A percentile compares a stretch with the other conserved stretches of the same genome.
Conservation (phyloP, 2,113 vertebrate genomes). For the Speoplatyrhinus poulsoni region DNA sequence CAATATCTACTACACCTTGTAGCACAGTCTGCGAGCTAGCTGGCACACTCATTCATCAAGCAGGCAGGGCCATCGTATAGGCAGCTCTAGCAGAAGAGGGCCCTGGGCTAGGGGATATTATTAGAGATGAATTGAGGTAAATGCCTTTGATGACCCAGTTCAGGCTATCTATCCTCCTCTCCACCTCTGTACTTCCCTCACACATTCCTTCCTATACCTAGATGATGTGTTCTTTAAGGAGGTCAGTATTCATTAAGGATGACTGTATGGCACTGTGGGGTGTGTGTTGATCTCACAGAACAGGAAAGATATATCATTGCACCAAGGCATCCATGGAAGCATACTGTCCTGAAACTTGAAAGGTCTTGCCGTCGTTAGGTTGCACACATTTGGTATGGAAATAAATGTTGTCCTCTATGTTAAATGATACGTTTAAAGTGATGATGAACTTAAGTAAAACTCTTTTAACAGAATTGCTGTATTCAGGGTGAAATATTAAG, state of each 20-base stretch:
- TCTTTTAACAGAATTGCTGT: too few relatives aligned
- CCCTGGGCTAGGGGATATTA: conserved; percentile 63
- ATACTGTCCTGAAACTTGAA: not conserved
- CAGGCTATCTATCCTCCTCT: conserved; percentile 50
- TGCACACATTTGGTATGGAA: too few relatives aligned
- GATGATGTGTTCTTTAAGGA: conserved; percentile 43
- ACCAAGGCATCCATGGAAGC: conserved; percentile 4
- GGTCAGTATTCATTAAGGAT: conserved; percentile 55
- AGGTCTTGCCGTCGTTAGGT: too few relatives aligned
- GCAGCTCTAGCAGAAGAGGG: conserved; percentile 55
- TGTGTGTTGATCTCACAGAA: conserved; percentile 25
- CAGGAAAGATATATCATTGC: conserved; percentile 2
- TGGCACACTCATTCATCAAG: conserved; percentile 70
- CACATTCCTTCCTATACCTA: conserved; percentile 51
- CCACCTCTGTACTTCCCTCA: conserved; percentile 42
- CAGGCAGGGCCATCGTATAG: conserved; percentile 56
- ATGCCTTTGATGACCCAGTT: conserved; percentile 72
- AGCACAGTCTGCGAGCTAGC: conserved; percentile 35
- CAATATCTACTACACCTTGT: conserved; percentile 46
- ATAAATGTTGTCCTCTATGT: too few relatives aligned
- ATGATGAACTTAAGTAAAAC: too few relatives aligned
- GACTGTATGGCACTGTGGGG: conserved; percentile 31
- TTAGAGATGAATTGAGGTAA: conserved; percentile 68
- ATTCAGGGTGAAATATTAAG: too few relatives aligned
- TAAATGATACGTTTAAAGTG: too few relatives aligned